Percentiles rank a stretch among this genome's conserved stretches.
Conservation (phyloP, 2,888 invertebrate genomes). For the Bruchidius siliquastri region DNA sequence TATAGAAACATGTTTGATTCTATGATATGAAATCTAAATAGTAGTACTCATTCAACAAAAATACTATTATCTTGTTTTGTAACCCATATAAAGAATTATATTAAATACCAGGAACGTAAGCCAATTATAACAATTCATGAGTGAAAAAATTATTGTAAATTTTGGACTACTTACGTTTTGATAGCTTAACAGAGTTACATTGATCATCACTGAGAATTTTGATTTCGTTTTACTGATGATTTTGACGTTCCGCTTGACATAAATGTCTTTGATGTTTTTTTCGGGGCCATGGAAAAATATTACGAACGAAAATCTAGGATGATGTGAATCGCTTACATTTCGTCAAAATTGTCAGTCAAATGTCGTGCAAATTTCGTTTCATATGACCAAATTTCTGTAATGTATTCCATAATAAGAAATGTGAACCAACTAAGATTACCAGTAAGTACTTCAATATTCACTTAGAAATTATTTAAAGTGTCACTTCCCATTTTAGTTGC, state of each 20-base stretch:
- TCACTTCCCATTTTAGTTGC: conserved; percentile 1
- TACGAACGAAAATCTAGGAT: conserved; percentile 12
- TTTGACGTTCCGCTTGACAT: conserved; percentile 13
- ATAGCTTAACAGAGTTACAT: background rate
- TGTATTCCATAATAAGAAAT: conserved; percentile 30
- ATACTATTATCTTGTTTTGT: background rate
- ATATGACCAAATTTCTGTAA: conserved; percentile 29
- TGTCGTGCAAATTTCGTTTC: conserved; percentile 18
- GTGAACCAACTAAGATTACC: conserved; percentile 24
- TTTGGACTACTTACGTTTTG: background rate
- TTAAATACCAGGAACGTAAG: background rate
- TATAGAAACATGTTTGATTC: no score
- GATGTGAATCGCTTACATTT: conserved; percentile 13
- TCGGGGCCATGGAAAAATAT: background rate
- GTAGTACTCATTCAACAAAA: no score
- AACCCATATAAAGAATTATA: background rate
- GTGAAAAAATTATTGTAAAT: background rate
- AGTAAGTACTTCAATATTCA: conserved; percentile 19
- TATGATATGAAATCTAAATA: no score
- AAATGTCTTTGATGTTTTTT: background rate
- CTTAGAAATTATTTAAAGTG: background rate
- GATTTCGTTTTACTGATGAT: conserved; percentile 2
- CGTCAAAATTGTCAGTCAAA: conserved; percentile 29
- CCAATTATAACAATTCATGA: background rate
- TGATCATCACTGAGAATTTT: conserved; percentile 12